These are phyloP conservation scores for Erpobdella octoculata DNA, from an alignment of 2,888 invertebrate genomes.

Conservation along the genomic window DNA sequence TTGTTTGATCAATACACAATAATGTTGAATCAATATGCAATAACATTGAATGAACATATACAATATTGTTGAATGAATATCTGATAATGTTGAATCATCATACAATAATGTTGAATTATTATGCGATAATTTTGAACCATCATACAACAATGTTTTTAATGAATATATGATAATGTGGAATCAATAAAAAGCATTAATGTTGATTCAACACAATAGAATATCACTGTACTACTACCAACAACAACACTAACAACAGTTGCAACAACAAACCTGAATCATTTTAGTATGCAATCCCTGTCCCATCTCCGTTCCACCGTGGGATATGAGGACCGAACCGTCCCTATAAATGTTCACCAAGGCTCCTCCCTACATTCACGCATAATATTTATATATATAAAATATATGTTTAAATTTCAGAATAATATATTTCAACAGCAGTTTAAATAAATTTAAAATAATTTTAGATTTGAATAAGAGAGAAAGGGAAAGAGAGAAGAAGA, in stretches of 20 bases:
- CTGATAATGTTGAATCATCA: too few relatives aligned
- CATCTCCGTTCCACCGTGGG: constrained; percentile 86
- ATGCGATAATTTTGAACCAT: too few relatives aligned
- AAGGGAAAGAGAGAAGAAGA: too few relatives aligned
- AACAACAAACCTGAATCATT: constrained; percentile 67
- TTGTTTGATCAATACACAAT: too few relatives aligned
- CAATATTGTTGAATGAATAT: too few relatives aligned
- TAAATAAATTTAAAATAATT: neutral
- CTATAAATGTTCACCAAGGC: constrained; percentile 69
- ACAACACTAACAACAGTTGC: neutral
- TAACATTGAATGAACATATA: too few relatives aligned
- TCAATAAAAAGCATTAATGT: too few relatives aligned
- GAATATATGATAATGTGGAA: too few relatives aligned
- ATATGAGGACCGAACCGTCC: constrained; percentile 73
- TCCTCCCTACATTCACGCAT: constrained; percentile 58
- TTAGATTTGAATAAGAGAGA: too few relatives aligned
- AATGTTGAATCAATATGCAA: too few relatives aligned
- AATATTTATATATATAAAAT: constrained; percentile 4
- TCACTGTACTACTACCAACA: neutral
- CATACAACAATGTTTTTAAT: too few relatives aligned
- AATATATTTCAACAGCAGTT: neutral
- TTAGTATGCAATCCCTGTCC: constrained; percentile 93
- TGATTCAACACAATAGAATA: neutral
- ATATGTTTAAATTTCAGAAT: neutral
- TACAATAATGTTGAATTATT: too few relatives aligned